Evolutionary conservation across 2,797 vertebrate species (phyloP).

Genomic region (Diplodus sargus): DNA sequence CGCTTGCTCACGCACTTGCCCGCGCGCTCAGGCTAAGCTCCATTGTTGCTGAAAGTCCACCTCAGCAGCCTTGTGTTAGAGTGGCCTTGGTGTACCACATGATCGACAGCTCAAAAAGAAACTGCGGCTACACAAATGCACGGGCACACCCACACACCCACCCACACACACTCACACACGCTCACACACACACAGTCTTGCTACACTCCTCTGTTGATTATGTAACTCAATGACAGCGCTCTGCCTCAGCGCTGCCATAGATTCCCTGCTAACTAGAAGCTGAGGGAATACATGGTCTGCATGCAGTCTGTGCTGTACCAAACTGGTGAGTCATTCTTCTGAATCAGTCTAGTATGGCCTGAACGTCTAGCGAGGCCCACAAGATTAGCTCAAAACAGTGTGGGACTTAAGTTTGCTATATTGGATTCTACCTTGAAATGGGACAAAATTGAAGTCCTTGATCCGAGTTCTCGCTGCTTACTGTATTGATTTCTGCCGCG

Average conservation of each 20-base stretch:
- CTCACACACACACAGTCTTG: constrained; percentile 32
- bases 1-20: neutral
- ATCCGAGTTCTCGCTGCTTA: constrained; percentile 69
- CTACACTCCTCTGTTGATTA: constrained; percentile 78
- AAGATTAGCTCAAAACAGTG: constrained; percentile 66
- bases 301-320: constrained; percentile 72
- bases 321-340: constrained; percentile 80
- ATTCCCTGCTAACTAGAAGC: constrained; percentile 81
- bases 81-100: constrained; percentile 74
- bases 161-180: constrained; percentile 42
- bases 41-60: constrained; percentile 77
- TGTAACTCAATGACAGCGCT: constrained; percentile 81
- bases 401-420: constrained; percentile 58
- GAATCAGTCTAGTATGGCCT: constrained; percentile 65
- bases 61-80: constrained; percentile 76
- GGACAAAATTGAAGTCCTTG: constrained; percentile 70
- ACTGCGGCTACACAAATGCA: constrained; percentile 61
- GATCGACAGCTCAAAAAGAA: constrained; percentile 75
- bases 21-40: constrained; percentile 43
- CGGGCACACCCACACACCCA: constrained; percentile 42
- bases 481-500: constrained; percentile 68
- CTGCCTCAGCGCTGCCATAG: constrained; percentile 79
- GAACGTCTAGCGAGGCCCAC: constrained; percentile 63
- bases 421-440: constrained; percentile 72
- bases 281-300: constrained; percentile 76